phyloP scores from a whole-genome alignment of 2,113 vertebrate species.

The Turdus rufiventris region DNA sequence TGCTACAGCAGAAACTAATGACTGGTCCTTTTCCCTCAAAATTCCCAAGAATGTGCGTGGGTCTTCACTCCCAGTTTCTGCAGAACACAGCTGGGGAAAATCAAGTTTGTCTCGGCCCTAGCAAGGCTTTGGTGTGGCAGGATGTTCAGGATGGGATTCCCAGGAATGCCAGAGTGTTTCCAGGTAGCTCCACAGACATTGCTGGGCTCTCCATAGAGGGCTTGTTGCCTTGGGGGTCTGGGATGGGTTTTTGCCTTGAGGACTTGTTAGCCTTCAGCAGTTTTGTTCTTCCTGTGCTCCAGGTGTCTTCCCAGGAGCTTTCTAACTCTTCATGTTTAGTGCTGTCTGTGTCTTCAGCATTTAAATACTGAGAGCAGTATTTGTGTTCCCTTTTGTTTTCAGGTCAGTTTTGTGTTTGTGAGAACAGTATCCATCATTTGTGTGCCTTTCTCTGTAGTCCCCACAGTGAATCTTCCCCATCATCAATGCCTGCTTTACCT shows the following conservation, averaged over 20 bases:
- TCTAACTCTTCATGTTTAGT: neutral
- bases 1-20: neutral
- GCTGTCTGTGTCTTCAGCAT: neutral
- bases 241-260: neutral
- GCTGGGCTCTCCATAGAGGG: neutral
- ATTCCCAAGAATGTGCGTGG: neutral
- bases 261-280: neutral
- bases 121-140: neutral
- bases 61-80: neutral
- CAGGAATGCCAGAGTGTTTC: neutral
- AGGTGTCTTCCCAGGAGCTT: neutral
- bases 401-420: too few species aligned
- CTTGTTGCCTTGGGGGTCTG: neutral
- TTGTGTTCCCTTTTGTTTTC: too few species aligned
- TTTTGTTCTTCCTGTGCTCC: neutral
- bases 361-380: neutral
- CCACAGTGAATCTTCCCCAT: neutral
- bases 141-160: neutral
- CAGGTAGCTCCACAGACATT: fast-evolving
- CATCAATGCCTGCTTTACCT: neutral
- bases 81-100: neutral
- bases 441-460: neutral
- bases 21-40: neutral
- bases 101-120: neutral
- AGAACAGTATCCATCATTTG: neutral